Evolutionary conservation across 64 coral and sea anemone genomes (phyloP).

Genomic region (Dendrophyllia cribrosa): DNA sequence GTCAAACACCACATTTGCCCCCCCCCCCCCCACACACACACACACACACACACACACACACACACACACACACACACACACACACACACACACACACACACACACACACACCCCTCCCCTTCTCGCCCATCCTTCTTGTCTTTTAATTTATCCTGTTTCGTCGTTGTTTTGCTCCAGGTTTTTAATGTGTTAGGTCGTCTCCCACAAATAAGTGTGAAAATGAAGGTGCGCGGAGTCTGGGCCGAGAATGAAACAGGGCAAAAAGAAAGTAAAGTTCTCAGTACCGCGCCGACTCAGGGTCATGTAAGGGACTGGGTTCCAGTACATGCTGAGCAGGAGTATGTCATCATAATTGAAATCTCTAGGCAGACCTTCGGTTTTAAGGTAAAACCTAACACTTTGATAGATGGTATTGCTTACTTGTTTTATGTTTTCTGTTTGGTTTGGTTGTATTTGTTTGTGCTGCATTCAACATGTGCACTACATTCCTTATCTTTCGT

Average conservation of each 20-base stretch:
- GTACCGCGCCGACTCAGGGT: conserved; percentile 24
- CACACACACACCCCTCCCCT: too few species aligned
- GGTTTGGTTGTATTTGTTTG: too few species aligned
- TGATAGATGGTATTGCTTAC: background rate
- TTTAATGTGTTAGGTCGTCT: conserved; percentile 65
- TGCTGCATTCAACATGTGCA: too few species aligned
- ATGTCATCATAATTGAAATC: conserved; percentile 73
- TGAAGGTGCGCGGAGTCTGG: conserved; percentile 88
- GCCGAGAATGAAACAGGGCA: conserved; percentile 65
- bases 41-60: too few species aligned
- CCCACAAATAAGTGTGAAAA: conserved; percentile 63
- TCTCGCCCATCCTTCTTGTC: too few species aligned
- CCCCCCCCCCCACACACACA: too few species aligned
- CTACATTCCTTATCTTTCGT: too few species aligned
- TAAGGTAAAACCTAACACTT: conserved; percentile 1
- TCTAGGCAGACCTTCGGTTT: conserved; percentile 52
- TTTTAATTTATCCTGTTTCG: background rate
- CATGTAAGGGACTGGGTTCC: conserved; percentile 78
- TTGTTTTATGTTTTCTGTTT: background rate
- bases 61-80: too few species aligned
- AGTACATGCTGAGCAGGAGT: conserved; percentile 98
- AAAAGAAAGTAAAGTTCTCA: conserved; percentile 72
- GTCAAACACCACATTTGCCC: too few species aligned
- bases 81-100: too few species aligned
- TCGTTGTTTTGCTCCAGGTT: conserved; percentile 29